Evolutionary conservation across 2,797 vertebrate genomes (phyloP).

Genomic region (Tenualosa ilisha): DNA sequence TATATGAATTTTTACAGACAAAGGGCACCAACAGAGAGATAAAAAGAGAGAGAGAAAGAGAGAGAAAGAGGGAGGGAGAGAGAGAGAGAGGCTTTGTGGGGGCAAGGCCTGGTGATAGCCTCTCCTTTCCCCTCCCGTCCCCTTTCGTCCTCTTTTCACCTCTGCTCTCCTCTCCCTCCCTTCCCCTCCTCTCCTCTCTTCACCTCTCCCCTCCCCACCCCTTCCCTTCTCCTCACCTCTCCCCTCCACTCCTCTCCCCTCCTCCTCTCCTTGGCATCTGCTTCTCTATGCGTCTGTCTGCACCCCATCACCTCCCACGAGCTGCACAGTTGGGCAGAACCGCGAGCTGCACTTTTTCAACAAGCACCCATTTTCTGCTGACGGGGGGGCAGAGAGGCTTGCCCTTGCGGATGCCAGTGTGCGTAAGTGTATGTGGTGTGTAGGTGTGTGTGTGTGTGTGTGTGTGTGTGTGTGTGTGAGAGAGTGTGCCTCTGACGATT

Average conservation of each 20-base stretch:
- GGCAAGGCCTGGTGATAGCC: too few species aligned
- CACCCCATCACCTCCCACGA: not conserved
- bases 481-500: constrained; percentile 47
- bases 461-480: not conserved
- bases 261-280: constrained; percentile 21
- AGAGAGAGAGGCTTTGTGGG: not conserved
- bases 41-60: not conserved
- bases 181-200: not conserved
- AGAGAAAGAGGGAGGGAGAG: not conserved
- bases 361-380: not conserved
- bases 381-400: constrained; percentile 23
- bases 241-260: not conserved
- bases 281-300: constrained; percentile 19
- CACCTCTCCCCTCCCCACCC: not conserved
- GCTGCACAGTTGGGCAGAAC: not conserved
- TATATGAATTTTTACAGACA: not conserved
- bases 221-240: not conserved
- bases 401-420: constrained; percentile 61
- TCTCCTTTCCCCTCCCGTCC: not conserved
- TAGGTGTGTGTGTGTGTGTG: constrained; percentile 6
- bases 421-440: constrained; percentile 13
- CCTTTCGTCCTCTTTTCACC: not conserved
- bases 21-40: not conserved
- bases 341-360: constrained; percentile 20
- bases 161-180: not conserved